Base-by-base conservation (phyloP, 2,888 invertebrate species). In the Acleris emargana region DNA sequence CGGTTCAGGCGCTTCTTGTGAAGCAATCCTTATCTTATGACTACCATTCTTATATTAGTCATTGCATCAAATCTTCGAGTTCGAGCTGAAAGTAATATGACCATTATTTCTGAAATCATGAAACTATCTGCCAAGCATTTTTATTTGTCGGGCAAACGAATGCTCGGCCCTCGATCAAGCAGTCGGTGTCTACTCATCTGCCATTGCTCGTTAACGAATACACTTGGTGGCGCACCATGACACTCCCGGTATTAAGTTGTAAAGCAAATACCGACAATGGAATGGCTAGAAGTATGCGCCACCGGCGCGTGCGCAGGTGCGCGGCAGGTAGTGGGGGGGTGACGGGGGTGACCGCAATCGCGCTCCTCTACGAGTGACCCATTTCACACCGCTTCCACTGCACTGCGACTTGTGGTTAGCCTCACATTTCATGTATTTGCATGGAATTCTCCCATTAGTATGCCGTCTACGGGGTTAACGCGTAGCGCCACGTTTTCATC, bases 241-340 rank as follows among this genome's bases (percentile, higher is more conserved):
- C 42, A 28, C 45, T 4, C 43, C 17, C n/a, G 17, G 11, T 52
- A 64, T 64, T 59, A 49, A 59, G 42, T 54, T 49, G 64, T 64
- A 64, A 59, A 59, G 45, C n/a, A 17, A 45, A 45, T 45, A 17
- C 17, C 45, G 6, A 16, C n/a, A 5, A 17, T 45, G 45, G 45
- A 45, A 45, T n/a, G 17, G 16, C 45, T 43, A 16, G n/a, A 17
- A n/a, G 16, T 17, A 54, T 54, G 42, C 25, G 51, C 16, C 51
- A 6, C 13, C 13, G 53, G 32, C 54, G 54, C 7, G 38, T 54
- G 20, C 54, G 54, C 54, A 42, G 42, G 54, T 54, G 54, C 42
- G 54, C 28, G 17, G 45, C 45, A 45, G 49, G 18, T 49, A 20
- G 9, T 20, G 42, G 11, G 32, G 18, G n/a, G n/a, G n/a, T n/a